These are phyloP conservation scores for Daubentonia madagascariensis DNA, from an alignment of 2,113 vertebrate genomes.

Conservation along the genomic window DNA sequence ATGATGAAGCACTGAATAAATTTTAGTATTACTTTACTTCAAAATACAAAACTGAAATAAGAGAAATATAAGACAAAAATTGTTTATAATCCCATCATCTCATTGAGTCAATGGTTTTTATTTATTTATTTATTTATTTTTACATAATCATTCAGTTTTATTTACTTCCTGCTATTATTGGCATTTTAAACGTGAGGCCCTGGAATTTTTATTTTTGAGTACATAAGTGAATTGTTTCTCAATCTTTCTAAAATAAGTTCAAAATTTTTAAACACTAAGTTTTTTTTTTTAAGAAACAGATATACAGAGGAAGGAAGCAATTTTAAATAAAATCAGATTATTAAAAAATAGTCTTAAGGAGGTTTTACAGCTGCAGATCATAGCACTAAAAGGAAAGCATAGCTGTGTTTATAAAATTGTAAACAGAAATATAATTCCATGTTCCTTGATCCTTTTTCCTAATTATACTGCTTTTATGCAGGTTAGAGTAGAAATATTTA, in stretches of 20 bases:
- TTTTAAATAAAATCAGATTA: constrained; percentile 57
- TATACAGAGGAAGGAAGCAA: constrained; percentile 58
- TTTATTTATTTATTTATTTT: not conserved
- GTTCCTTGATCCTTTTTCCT: constrained; percentile 56
- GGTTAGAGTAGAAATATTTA: constrained; percentile 80
- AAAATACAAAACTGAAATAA: not conserved
- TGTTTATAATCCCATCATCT: not conserved
- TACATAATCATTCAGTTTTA: not conserved
- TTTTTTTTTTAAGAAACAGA: not conserved
- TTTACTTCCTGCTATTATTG: constrained; percentile 28
- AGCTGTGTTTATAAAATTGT: constrained; percentile 62
- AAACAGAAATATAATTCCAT: constrained; percentile 76
- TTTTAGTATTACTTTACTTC: not conserved
- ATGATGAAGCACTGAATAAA: not conserved
- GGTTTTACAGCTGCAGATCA: constrained; percentile 50
- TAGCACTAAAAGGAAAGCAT: constrained; percentile 57
- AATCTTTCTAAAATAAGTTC: not conserved
- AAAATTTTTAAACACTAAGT: not conserved
- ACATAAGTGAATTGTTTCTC: not conserved
- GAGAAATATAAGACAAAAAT: not conserved
- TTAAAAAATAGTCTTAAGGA: constrained; percentile 53
- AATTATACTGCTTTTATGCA: constrained; percentile 72
- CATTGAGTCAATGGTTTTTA: not conserved
- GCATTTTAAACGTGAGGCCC: not conserved
- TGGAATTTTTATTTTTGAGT: constrained; percentile 8